Evolutionary conservation across 2,888 invertebrate genomes (phyloP).

Genomic region (Xylophagus ater): DNA sequence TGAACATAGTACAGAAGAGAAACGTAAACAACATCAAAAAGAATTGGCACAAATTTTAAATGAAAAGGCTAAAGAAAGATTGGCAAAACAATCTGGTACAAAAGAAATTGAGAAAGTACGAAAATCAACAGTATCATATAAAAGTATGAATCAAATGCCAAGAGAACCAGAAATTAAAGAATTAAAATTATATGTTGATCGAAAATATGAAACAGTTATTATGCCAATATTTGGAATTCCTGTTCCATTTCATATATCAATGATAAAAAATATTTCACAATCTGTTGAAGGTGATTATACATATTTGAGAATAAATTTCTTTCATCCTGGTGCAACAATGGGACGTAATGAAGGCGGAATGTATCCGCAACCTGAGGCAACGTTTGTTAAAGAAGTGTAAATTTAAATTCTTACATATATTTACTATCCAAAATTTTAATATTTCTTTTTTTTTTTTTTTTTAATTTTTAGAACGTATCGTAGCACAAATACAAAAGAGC

Average conservation of each 20-base stretch:
- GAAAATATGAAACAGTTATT: conserved; percentile 97
- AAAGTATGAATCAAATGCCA: conserved; percentile 84
- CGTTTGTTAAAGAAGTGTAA: conserved; percentile 95
- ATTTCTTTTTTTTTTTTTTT: conserved; percentile 5
- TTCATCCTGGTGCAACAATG: conserved; percentile 95
- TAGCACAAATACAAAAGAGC: conserved; percentile 94
- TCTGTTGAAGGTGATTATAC: conserved; percentile 99
- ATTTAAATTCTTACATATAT: conserved; percentile 29
- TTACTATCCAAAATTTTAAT: conserved; percentile 1
- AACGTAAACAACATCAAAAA: conserved; percentile 91
- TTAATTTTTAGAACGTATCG: conserved; percentile 67
- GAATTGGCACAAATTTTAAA: conserved; percentile 85
- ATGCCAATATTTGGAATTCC: conserved; percentile 92
- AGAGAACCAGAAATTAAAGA: conserved; percentile 86
- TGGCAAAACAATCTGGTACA: conserved; percentile 76
- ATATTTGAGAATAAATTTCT: conserved; percentile 95
- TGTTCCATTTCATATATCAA: conserved; percentile 97
- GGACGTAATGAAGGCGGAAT: conserved; percentile 83
- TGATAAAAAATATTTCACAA: conserved; percentile 97
- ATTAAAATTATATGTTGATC: conserved; percentile 89
- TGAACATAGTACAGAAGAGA: conserved; percentile 94
- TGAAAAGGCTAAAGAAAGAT: conserved; percentile 81
- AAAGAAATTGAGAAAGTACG: conserved; percentile 81
- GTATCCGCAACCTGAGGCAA: conserved; percentile 91
- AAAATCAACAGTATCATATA: conserved; percentile 93